phyloP scores from a whole-genome alignment of 2,888 invertebrate genomes.

The Clusia tigrina region DNA sequence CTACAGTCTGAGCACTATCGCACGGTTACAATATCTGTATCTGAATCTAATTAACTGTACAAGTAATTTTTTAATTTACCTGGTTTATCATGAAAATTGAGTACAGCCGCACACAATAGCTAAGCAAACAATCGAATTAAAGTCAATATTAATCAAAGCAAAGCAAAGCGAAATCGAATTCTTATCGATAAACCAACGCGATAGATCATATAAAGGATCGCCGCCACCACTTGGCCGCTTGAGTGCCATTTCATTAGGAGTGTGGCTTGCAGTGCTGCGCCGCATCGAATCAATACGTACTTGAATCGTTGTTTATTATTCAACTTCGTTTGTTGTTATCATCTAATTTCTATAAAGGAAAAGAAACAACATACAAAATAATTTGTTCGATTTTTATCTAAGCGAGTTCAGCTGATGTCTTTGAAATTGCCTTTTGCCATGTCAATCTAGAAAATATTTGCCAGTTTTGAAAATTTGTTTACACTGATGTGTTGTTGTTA shows the following conservation, averaged over 20 bases:
- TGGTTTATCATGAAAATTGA: slow-evolving; percentile 53
- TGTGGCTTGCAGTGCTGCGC: background rate
- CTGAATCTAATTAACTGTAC: slow-evolving; percentile 47
- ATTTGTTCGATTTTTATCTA: slow-evolving; percentile 20
- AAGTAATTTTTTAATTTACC: background rate
- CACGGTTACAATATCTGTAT: slow-evolving; percentile 10
- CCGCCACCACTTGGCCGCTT: background rate
- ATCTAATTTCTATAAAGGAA: too few species aligned
- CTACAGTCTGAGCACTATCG: background rate
- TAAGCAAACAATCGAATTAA: slow-evolving; percentile 50
- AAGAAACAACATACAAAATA: too few species aligned
- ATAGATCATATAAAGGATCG: slow-evolving; percentile 4
- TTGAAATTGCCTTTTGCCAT: slow-evolving; percentile 1
- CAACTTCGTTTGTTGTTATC: too few species aligned
- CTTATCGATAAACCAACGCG: slow-evolving; percentile 27
- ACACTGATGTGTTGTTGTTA: slow-evolving; percentile 3
- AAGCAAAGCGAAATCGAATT: slow-evolving; percentile 29
- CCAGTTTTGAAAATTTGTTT: background rate
- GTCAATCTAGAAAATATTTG: slow-evolving; percentile 11
- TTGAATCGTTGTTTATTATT: background rate
- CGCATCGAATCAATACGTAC: background rate
- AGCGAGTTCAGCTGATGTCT: slow-evolving; percentile 21
- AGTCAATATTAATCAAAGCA: slow-evolving; percentile 49
- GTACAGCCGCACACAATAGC: slow-evolving; percentile 56
- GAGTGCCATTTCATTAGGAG: background rate